phyloP scores from a whole-genome alignment of 2,797 vertebrate species.

The Hybognathus amarus region DNA sequence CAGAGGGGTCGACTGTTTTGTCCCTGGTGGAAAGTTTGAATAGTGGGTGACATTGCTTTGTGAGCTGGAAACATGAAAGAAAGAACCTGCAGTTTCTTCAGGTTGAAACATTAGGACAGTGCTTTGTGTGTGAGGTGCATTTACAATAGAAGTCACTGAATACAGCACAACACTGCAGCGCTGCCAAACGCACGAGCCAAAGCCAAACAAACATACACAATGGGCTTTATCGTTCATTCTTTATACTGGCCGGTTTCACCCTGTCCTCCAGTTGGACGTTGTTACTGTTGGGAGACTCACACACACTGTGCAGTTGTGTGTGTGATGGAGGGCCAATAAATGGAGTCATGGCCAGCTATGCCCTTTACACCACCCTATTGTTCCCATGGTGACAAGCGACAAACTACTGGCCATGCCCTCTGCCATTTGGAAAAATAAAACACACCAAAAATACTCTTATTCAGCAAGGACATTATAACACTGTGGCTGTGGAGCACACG shows the following conservation, averaged over 20 bases:
- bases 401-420: conserved; percentile 48
- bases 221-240: conserved; percentile 20
- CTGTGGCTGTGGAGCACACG: not conserved
- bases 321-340: conserved; percentile 53
- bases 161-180: conserved; percentile 36
- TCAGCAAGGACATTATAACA: not conserved
- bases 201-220: conserved; percentile 48
- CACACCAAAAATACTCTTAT: not conserved
- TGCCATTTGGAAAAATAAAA: conserved; percentile 13
- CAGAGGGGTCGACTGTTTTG: conserved; percentile 23
- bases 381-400: conserved; percentile 57
- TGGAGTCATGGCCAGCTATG: conserved; percentile 54
- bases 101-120: conserved; percentile 43
- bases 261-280: conserved; percentile 16
- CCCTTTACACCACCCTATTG: conserved; percentile 47
- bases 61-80: conserved; percentile 39
- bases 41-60: conserved; percentile 5
- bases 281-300: conserved; percentile 27
- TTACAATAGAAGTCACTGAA: conserved; percentile 53
- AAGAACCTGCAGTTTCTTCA: conserved; percentile 39
- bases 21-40: conserved; percentile 3
- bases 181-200: conserved; percentile 49
- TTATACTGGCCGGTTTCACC: conserved; percentile 27
- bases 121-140: conserved; percentile 33
- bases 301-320: conserved; percentile 25